Base-by-base conservation (phyloP, 2,113 vertebrate genomes). In the Thalassoma bifasciatum region DNA sequence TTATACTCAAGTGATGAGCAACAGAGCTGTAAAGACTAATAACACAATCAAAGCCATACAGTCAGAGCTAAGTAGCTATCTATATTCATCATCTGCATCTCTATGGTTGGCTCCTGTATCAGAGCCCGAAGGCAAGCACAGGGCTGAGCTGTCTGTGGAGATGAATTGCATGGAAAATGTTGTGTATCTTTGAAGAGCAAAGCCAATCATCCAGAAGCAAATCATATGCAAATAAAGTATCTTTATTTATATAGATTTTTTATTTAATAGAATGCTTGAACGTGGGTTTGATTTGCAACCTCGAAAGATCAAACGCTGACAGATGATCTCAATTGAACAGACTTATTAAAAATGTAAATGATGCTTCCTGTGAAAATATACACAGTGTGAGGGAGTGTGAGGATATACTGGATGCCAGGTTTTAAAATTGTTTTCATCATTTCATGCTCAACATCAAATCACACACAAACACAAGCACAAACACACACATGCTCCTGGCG, bases 31-130 rank as follows among this genome's bases (percentile, higher is more conserved):
- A 60, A 61, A 56, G 74, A 54, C 58, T 53, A 22, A 53, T 67
- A 0, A 36, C 21, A 56, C 51, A 66, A 46, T 24, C 58, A 46
- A 5, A 71, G 66, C 44, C 70, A 56, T 53, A 69, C 42, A 79
- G 73, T 23, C 59, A 58, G 36, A 68, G 72, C 74, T 82, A 86
- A 87, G 62, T 62, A 84, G 83, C 82, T 79, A 82, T 87, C 80
- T 81, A 84, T 87, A 86, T 86, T 87, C 83, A 86, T 87, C 84
- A 87, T 84, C 76, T 78, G 61, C 54, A 60, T 86, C 69, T 86
- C 66, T 59, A 65, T 79, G 78, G 77, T 79, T 79, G 64, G 75
- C 38, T 74, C 51, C 66, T 57, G 68, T 53, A 26, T 77, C 44
- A 46, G 72, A 86, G 66, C 83, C 88, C 38, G 54, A 51, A 78